A percentile compares a stretch with the other conserved stretches of the same genome.
Conservation (phyloP, 2,797 vertebrate species). For the Staurois parvus region DNA sequence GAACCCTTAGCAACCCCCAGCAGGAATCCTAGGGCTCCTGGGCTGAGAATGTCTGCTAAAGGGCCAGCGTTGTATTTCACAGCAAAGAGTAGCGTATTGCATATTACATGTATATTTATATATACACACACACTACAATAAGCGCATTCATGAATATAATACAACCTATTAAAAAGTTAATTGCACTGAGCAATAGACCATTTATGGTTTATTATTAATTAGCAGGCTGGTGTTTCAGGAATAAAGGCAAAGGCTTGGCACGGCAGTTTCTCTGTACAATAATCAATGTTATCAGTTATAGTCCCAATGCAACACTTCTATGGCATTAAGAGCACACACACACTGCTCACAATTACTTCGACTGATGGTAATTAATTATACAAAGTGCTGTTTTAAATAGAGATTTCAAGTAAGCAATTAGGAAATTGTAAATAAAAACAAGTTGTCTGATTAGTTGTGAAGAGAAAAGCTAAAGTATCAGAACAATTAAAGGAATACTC, state of each 20-base stretch:
- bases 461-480: constrained; percentile 5
- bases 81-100: background rate
- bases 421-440: constrained; percentile 42
- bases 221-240: constrained; percentile 36
- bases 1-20: too few relatives aligned
- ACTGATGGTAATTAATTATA: constrained; percentile 55
- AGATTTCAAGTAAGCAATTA: constrained; percentile 44
- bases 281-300: constrained; percentile 59
- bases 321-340: constrained; percentile 41
- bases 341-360: constrained; percentile 43
- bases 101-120: background rate
- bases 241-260: constrained; percentile 42
- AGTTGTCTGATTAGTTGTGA: constrained; percentile 10
- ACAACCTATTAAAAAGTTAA: constrained; percentile 26
- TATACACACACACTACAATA: background rate
- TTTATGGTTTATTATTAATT: constrained; percentile 54
- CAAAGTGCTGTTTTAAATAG: constrained; percentile 36
- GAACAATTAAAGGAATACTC: constrained; percentile 7
- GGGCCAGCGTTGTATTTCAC: background rate
- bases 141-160: constrained; percentile 9
- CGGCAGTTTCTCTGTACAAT: constrained; percentile 48
- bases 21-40: too few relatives aligned
- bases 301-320: constrained; percentile 58
- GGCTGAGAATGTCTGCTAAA: too few relatives aligned
- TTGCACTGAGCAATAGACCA: constrained; percentile 36